Evolutionary conservation across 2,888 invertebrate genomes (phyloP).

Genomic region (Nemotelus pantherinus): DNA sequence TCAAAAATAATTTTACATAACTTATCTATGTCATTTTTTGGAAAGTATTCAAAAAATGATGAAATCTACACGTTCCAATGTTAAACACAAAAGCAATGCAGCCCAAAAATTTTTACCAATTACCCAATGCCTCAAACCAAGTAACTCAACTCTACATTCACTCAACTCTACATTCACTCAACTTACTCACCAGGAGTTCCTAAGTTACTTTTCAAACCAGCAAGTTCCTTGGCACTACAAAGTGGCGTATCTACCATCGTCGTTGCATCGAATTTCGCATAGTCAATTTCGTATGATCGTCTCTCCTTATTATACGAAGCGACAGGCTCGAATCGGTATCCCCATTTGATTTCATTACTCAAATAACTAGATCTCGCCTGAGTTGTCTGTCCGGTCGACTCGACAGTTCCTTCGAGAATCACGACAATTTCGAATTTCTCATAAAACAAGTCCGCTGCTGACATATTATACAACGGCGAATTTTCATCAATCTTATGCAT

Average conservation of each 20-base stretch:
- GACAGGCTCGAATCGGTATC: conserved; percentile 83
- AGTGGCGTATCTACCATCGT: conserved; percentile 86
- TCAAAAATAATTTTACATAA: too few relatives aligned
- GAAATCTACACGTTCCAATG: too few relatives aligned
- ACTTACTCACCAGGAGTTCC: conserved; percentile 58
- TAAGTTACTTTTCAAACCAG: conserved; percentile 59
- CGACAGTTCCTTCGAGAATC: conserved; percentile 88
- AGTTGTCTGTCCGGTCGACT: conserved; percentile 86
- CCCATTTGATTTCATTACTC: conserved; percentile 82
- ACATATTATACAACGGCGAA: conserved; percentile 89
- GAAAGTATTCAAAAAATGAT: too few relatives aligned
- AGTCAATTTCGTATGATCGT: conserved; percentile 84
- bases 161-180: too few relatives aligned
- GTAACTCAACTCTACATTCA: too few relatives aligned
- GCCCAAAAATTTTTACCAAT: too few relatives aligned
- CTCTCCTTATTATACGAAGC: conserved; percentile 77
- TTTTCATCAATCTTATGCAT: conserved; percentile 87
- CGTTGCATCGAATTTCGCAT: conserved; percentile 85
- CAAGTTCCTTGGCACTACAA: conserved; percentile 80
- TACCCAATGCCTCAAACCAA: too few relatives aligned
- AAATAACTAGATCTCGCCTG: conserved; percentile 86
- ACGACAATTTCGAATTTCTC: conserved; percentile 89
- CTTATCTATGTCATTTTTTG: too few relatives aligned
- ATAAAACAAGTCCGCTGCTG: conserved; percentile 84
- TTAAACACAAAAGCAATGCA: too few relatives aligned